phyloP scores from a whole-genome alignment of 2,888 invertebrate species.

The Epistrophella euchroma region DNA sequence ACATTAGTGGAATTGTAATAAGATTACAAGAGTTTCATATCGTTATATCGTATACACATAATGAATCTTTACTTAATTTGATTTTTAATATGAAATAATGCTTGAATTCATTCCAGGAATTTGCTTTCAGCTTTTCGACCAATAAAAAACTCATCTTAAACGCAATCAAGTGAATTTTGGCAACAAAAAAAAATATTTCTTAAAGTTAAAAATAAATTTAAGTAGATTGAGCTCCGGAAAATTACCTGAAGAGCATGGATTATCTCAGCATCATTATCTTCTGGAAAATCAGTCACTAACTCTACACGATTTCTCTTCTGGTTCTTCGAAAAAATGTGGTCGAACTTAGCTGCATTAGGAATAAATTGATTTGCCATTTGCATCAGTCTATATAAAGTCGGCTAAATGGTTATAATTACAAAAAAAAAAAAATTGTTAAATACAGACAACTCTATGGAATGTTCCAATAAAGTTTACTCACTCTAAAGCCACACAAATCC shows the following conservation, averaged over 20 bases:
- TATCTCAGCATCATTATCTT: constrained; percentile 93
- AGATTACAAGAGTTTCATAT: no score
- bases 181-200: no score
- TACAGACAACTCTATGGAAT: not conserved
- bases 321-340: constrained; percentile 90
- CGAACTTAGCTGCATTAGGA: constrained; percentile 91
- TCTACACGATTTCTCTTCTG: constrained; percentile 93
- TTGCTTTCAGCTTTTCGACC: no score
- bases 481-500: constrained; percentile 94
- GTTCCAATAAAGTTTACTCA: constrained; percentile 81
- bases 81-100: no score
- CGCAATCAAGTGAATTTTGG: no score
- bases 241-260: constrained; percentile 92
- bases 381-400: constrained; percentile 94
- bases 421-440: not conserved
- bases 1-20: no score
- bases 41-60: no score
- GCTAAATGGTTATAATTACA: constrained; percentile 85
- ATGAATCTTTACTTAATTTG: no score
- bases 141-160: no score
- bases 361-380: constrained; percentile 93
- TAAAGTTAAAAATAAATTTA: no score
- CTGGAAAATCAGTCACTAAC: constrained; percentile 95
- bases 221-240: not conserved
- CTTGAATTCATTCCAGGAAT: no score